These are phyloP conservation scores for Poeciliopsis gracilis DNA, from an alignment of 2,797 vertebrate genomes.

Conservation along the genomic window DNA sequence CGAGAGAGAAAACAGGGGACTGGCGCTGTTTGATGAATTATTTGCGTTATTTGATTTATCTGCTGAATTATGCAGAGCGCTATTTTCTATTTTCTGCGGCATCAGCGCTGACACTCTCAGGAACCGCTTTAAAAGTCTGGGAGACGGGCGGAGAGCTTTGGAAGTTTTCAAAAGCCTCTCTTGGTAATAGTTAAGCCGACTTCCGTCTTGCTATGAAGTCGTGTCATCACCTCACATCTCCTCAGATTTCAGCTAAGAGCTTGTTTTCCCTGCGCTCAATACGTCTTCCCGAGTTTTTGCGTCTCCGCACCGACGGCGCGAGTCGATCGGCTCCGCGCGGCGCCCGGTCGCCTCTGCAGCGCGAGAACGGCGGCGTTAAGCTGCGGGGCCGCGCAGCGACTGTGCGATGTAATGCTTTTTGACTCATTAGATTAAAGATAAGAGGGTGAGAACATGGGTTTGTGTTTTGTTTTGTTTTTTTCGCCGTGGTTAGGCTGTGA, in stretches of 20 bases:
- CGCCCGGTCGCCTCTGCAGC: slow-evolving; percentile 34
- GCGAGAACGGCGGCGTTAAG: slow-evolving; percentile 37
- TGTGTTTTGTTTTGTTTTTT: slow-evolving; percentile 13
- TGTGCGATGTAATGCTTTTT: slow-evolving; percentile 46
- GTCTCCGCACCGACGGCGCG: slow-evolving; percentile 16
- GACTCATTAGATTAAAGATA: slow-evolving; percentile 58
- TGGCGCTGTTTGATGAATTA: slow-evolving; percentile 50
- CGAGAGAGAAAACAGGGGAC: slow-evolving; percentile 23
- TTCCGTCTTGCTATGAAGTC: slow-evolving; percentile 38
- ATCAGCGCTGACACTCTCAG: slow-evolving; percentile 36
- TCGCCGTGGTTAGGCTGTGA: slow-evolving; percentile 6
- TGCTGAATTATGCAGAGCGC: slow-evolving; percentile 43
- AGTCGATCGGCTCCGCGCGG: slow-evolving; percentile 30
- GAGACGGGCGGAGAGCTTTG: slow-evolving; percentile 35
- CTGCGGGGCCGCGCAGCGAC: slow-evolving; percentile 31
- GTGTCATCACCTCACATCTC: slow-evolving; percentile 36
- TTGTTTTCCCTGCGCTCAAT: slow-evolving; percentile 48
- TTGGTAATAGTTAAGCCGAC: slow-evolving; percentile 47
- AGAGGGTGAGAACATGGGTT: slow-evolving; percentile 29
- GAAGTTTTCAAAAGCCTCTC: slow-evolving; percentile 23
- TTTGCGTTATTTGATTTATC: slow-evolving; percentile 57
- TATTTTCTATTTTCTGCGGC: slow-evolving; percentile 34
- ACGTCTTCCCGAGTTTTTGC: slow-evolving; percentile 34
- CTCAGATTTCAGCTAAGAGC: slow-evolving; percentile 32
- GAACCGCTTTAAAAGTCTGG: slow-evolving; percentile 32